Base-by-base conservation (phyloP, 2,888 invertebrate species). In the Melipona bicolor region DNA sequence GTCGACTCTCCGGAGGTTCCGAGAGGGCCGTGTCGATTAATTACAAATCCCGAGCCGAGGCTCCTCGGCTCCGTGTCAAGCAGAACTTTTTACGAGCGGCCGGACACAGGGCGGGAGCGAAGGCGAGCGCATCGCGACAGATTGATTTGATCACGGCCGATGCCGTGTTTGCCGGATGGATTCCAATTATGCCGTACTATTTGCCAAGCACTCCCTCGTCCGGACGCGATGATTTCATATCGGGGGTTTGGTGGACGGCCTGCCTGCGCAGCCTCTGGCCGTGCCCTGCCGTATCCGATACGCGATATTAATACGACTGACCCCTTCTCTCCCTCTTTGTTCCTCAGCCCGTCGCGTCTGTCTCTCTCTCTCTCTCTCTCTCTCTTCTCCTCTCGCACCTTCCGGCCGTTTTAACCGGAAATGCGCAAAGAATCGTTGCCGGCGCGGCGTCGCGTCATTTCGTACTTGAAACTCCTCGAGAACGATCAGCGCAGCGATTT, bases 171-270 rank as follows among this genome's bases (percentile, higher is more conserved):
- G 92, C 92, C 90, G 91, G 92, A 92, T 93, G 93, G 92, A 92
- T 94, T 93, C 91, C 94, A 94, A 94, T 94, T 93, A 94, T 92
- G 91, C 90, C 89, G 88, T 90, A 92, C 91, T 94, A 94, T 94
- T 94, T 94, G 92, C 94, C 86, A 91, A 94, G 93, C 94, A 93
- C 94, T 94, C 92, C 92, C 92, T 91, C 89, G 89, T 79, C 86
- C 91, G 89, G 88, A 43, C 88, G 90, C 91, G 91, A 93, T 93
- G 92, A 92, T 93, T 93, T 93, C 92, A 92, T 93, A 92, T 93
- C 90, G 90, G 43, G 43, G 9, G 90, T 86, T 79, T 85, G 88
- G 83, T 86, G 86, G 87, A 85, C 87, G 86, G 86, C 83, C 43
- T 78, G 86, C 83, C 43, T 78, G 81, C 78, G 70, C 79, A 76